phyloP scores from a whole-genome alignment of 2,888 invertebrate species.

The Amblyjoppa fuscipennis region DNA sequence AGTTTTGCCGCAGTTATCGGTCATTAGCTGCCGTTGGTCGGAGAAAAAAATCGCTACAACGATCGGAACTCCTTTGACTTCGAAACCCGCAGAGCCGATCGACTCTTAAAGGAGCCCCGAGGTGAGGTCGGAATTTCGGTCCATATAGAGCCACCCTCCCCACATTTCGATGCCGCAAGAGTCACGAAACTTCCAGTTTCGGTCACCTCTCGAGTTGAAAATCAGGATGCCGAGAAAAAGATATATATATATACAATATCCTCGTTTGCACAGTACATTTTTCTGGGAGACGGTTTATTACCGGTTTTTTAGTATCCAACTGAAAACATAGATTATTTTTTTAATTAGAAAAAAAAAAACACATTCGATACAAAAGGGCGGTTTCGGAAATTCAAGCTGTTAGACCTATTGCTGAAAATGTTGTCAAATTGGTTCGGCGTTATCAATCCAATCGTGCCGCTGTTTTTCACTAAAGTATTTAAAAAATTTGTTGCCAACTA shows the following conservation, averaged over 20 bases:
- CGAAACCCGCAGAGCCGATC: conserved; percentile 11
- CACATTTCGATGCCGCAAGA: conserved; percentile 22
- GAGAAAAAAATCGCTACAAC: not conserved
- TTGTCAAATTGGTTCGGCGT: not conserved
- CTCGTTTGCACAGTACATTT: not conserved
- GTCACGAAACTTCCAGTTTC: conserved; percentile 8
- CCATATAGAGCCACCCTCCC: conserved; percentile 44
- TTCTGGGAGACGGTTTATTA: not conserved
- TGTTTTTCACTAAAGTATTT: not conserved
- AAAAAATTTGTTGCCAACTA: no score
- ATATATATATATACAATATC: not conserved
- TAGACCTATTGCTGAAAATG: not conserved
- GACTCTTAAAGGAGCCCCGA: conserved; percentile 54
- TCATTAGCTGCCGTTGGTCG: conserved; percentile 4
- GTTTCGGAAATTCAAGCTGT: not conserved
- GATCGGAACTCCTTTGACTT: conserved; percentile 7
- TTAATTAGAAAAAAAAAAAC: not conserved
- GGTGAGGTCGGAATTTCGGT: conserved; percentile 45
- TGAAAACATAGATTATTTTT: not conserved
- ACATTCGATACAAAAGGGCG: not conserved
- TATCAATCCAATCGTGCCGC: not conserved
- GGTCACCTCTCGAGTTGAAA: not conserved
- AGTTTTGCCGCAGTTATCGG: conserved; percentile 31
- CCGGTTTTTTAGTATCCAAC: not conserved
- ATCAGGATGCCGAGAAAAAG: not conserved